phyloP scores from a whole-genome alignment of 2,888 invertebrate species.

The Dryadula phaetusa region DNA sequence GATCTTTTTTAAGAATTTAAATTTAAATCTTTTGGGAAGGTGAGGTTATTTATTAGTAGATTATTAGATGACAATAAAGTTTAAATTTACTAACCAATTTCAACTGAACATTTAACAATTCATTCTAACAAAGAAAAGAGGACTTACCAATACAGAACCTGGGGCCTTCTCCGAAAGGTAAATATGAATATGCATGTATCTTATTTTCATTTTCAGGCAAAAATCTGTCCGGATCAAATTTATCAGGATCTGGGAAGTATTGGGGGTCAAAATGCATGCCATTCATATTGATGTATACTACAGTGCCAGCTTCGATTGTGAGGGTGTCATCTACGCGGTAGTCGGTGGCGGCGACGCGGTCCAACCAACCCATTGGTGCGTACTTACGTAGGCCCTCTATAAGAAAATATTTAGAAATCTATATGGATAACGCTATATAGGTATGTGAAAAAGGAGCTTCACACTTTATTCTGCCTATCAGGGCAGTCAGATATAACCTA shows the following conservation, averaged over 20 bases:
- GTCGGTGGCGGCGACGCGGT: conserved; percentile 45
- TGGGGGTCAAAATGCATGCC: conserved; percentile 69
- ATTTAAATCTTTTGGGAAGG: too few relatives aligned
- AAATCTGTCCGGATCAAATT: conserved; percentile 83
- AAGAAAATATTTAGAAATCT: conserved; percentile 2
- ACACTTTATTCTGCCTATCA: too few relatives aligned
- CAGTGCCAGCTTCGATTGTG: conserved; percentile 48
- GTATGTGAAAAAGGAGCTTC: too few relatives aligned
- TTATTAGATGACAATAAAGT: too few relatives aligned
- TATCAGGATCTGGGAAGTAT: conserved; percentile 79
- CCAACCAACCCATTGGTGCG: conserved; percentile 50
- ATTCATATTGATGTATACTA: conserved; percentile 56
- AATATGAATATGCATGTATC: conserved; percentile 58
- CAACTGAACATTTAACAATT: too few relatives aligned
- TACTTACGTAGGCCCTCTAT: conserved; percentile 50
- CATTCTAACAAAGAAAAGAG: too few relatives aligned
- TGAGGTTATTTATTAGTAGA: too few relatives aligned
- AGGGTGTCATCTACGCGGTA: conserved; percentile 48
- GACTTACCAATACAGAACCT: conserved; percentile 84
- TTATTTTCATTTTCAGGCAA: conserved; percentile 80
- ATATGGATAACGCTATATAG: neutral
- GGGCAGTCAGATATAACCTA: too few relatives aligned
- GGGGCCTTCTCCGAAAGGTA: conserved; percentile 85
- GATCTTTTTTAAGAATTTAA: too few relatives aligned
- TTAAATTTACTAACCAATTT: too few relatives aligned